Percentiles rank a stretch among this genome's conserved stretches.
These are phyloP conservation scores for Scaptomyza flava DNA, from an alignment of 2,888 invertebrate species.

Conservation along the genomic window DNA sequence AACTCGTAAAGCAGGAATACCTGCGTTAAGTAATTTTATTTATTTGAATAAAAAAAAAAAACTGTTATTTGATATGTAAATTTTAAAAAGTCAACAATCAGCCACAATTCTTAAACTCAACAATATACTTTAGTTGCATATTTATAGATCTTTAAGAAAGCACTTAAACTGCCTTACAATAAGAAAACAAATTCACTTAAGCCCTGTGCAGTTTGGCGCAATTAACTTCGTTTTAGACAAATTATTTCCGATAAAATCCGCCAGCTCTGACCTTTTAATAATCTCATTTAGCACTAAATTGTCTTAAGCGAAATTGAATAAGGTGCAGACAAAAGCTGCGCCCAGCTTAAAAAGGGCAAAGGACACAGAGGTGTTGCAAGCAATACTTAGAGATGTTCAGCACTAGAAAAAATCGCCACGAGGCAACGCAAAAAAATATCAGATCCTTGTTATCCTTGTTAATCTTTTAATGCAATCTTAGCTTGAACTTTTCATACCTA, in stretches of 20 bases:
- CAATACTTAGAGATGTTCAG: slow-evolving; percentile 10
- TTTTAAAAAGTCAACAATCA: too few species aligned
- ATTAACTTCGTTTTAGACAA: slow-evolving; percentile 52
- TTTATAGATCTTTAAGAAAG: too few species aligned
- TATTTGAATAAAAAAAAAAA: not conserved
- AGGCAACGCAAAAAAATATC: too few species aligned
- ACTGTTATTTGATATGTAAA: too few species aligned
- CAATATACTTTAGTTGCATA: too few species aligned
- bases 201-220: slow-evolving; percentile 23
- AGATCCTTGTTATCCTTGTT: too few species aligned
- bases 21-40: not conserved
- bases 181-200: slow-evolving; percentile 17
- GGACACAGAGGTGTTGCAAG: not conserved
- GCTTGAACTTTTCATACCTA: too few species aligned
- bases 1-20: not conserved
- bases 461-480: too few species aligned
- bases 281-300: slow-evolving; percentile 69
- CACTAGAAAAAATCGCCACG: not conserved
- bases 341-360: slow-evolving; percentile 4
- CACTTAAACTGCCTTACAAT: too few species aligned
- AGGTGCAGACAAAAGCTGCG: slow-evolving; percentile 33
- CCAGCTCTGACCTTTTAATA: slow-evolving; percentile 57
- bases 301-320: slow-evolving; percentile 71
- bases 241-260: slow-evolving; percentile 69
- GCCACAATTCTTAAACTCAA: not conserved